Conservation (phyloP, 2,888 invertebrate genomes). For the Ypsolopha sequella region DNA sequence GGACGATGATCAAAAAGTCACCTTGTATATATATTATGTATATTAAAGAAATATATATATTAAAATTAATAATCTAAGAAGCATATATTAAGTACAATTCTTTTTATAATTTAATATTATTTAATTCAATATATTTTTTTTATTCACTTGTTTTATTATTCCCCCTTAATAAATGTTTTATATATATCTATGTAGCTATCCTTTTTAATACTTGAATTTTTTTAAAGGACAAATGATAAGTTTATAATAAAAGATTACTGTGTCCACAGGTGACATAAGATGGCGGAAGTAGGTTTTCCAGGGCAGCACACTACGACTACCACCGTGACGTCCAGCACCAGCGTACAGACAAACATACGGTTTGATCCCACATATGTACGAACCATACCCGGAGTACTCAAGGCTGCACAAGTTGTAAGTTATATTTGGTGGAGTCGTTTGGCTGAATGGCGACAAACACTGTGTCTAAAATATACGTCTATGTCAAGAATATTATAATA, state of each 20-base stretch:
- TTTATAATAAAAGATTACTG: neutral
- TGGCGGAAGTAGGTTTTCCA: constrained; percentile 78
- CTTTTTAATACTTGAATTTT: no score
- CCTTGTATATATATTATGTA: no score
- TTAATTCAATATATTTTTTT: no score
- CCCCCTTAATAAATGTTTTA: no score
- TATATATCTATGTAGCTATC: no score
- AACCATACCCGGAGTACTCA: constrained; percentile 82
- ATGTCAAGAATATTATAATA: no score
- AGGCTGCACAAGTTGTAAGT: constrained; percentile 82
- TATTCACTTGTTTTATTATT: no score
- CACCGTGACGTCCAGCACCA: constrained; percentile 75
- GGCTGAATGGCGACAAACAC: neutral
- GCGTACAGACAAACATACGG: constrained; percentile 79
- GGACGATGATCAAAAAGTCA: no score
- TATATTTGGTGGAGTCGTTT: constrained; percentile 1
- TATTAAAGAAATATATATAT: no score
- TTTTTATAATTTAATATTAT: no score
- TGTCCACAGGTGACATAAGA: constrained; percentile 17
- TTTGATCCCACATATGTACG: constrained; percentile 80
- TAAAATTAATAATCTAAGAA: no score
- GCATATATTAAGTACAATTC: no score
- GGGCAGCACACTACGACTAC: constrained; percentile 82
- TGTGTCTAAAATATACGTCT: neutral
- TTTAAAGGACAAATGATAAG: neutral